phyloP scores from a whole-genome alignment of 2,888 invertebrate species.

The Drosophila planitibia region DNA sequence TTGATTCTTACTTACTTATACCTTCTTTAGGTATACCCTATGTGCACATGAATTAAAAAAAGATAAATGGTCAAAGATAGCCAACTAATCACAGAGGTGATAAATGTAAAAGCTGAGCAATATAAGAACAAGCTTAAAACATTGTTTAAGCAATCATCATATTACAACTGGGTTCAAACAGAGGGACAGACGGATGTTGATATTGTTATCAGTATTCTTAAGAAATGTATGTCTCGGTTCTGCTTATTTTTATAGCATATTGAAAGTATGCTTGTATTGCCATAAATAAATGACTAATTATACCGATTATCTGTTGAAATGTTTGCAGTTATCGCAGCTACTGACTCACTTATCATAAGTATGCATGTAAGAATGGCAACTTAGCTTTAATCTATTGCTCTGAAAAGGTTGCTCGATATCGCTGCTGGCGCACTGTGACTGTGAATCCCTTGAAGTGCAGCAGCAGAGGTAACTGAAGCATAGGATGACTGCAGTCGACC shows the following conservation, averaged over 20 bases:
- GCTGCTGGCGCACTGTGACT: background rate
- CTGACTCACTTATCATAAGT: conserved; percentile 13
- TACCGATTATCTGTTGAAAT: background rate
- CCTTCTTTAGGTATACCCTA: no score
- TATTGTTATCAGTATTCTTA: background rate
- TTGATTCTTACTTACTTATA: no score
- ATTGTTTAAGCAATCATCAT: background rate
- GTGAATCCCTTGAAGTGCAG: conserved; percentile 18
- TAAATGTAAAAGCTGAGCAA: conserved; percentile 2
- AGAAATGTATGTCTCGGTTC: background rate
- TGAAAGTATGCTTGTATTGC: background rate
- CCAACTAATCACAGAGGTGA: conserved; percentile 9
- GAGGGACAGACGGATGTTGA: background rate
- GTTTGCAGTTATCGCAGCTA: conserved; percentile 3
- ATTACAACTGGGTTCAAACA: background rate
- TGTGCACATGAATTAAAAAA: no score
- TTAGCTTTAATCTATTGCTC: background rate
- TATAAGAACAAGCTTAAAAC: background rate
- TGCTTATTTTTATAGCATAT: background rate
- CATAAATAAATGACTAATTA: background rate
- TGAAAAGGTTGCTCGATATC: conserved; percentile 3
- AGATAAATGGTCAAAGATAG: background rate
- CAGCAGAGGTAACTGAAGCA: conserved; percentile 8
- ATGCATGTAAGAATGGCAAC: background rate
- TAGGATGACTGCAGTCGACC: conserved; percentile 2